Percentiles rank a stretch among this genome's conserved stretches.
Conservation (phyloP, 2,888 invertebrate genomes). For the Machimus rusticus region DNA sequence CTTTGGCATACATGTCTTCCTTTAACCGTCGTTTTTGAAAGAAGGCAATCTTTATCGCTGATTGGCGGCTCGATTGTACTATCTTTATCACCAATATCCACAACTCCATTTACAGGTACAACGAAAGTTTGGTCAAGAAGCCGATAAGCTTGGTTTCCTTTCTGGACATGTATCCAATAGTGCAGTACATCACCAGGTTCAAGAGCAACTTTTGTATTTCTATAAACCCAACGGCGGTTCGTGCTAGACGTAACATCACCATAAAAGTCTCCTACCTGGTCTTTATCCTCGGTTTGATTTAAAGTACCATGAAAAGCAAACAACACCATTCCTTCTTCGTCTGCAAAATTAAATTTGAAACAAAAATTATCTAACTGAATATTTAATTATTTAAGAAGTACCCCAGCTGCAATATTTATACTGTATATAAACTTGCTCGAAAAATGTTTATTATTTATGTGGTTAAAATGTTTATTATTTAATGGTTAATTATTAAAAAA, state of each 20-base stretch:
- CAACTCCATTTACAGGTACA: not conserved
- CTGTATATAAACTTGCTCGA: no score
- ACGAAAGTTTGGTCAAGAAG: constrained; percentile 4
- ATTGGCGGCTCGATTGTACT: not conserved
- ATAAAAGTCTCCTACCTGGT: constrained; percentile 66
- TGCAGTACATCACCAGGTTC: constrained; percentile 67
- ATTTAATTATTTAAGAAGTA: no score
- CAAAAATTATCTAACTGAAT: not conserved
- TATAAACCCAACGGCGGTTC: constrained; percentile 66
- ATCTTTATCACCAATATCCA: not conserved
- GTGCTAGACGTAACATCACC: constrained; percentile 63
- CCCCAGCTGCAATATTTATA: no score
- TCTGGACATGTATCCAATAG: constrained; percentile 70
- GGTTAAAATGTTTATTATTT: no score
- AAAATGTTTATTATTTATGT: no score
- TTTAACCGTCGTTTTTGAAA: constrained; percentile 52
- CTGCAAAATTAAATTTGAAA: constrained; percentile 54
- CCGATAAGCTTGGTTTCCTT: constrained; percentile 54
- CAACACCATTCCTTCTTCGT: constrained; percentile 64
- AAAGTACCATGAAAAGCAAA: constrained; percentile 73
- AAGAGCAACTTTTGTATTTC: constrained; percentile 63
- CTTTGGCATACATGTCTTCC: constrained; percentile 64
- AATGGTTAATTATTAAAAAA: no score
- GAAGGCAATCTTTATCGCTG: constrained; percentile 3
- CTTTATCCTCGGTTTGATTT: constrained; percentile 65